Conservation (phyloP, 1,140 invertebrate species). For the Papilio aristodemus region DNA sequence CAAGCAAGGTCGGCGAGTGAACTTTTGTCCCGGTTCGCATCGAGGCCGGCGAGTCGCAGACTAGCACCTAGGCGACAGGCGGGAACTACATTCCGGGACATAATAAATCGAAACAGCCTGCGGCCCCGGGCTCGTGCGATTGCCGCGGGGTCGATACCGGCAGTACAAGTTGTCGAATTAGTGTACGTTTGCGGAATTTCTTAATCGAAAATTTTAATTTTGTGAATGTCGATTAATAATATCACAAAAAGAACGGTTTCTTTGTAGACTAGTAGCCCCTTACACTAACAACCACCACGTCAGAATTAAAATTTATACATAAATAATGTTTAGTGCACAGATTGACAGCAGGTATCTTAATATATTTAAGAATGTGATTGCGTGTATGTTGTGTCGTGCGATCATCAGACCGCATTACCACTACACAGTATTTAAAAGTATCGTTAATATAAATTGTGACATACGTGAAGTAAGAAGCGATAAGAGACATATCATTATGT, state of each 20-base stretch:
- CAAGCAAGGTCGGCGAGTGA: slow-evolving; percentile 23
- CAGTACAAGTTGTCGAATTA: neutral
- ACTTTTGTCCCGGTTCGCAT: slow-evolving; percentile 19
- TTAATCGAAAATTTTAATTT: too few species aligned
- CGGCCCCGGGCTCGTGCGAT: neutral
- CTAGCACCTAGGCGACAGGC: neutral
- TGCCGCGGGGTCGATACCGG: neutral
- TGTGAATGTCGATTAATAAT: too few species aligned
- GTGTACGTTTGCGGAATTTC: too few species aligned
- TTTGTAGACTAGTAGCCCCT: too few species aligned
- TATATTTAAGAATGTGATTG: neutral
- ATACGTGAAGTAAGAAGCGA: neutral
- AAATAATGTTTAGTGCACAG: too few species aligned
- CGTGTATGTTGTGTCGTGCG: neutral
- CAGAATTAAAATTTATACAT: too few species aligned
- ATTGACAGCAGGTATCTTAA: neutral
- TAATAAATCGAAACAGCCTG: neutral
- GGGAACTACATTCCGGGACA: slow-evolving; percentile 9
- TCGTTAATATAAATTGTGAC: too few species aligned
- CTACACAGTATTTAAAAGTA: too few species aligned
- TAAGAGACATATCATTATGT: neutral
- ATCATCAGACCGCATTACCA: too few species aligned
- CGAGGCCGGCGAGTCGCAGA: neutral
- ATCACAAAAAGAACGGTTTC: too few species aligned
- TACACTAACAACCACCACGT: too few species aligned